Evolutionary conservation across 2,797 vertebrate genomes (phyloP), one percentile per base, ranked within the genome.

Genomic region (Phoeniculus purpureus): DNA sequence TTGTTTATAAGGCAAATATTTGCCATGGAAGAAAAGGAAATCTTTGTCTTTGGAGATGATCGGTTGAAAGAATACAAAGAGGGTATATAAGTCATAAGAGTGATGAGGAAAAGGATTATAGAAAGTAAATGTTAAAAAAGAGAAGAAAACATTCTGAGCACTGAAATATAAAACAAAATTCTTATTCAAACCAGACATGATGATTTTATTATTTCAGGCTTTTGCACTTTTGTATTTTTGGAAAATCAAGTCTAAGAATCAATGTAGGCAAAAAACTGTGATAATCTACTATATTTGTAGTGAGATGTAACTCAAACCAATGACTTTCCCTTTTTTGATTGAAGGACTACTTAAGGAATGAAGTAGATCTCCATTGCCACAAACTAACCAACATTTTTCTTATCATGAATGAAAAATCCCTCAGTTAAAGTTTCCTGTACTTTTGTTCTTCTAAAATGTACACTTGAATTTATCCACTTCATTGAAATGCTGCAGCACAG

Each of bases 1-100:
- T 74, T 84, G 7, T 75, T 91, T 81, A 81, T 66, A 51, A 91
- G 27, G 31, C 59, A 78, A 91, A 43, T 78, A 75, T 58, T 59
- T 92, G 37, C 72, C 64, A 89, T 34, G 8, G 73, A 52, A 19
- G 58, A 62, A 85, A 91, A 80, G 29, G 3, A 82, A n/a, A 11
- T 66, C 4, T 67, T 74, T 74, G 5, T 81, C 37, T 91, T 73
- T 83, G 47, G 16, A 81, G 29, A 34, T 77, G 51, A 80, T 32
- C 64, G 51, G 43, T 60, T 90, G 66, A 77, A 83, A 25, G 13
- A 54, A 3, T 82, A 25, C 34, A 56, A 58, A 18, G 87, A 66
- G 6, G 52, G 18, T 79, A 40, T 11, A 34, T n/a, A 89, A 73
- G 34, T 68, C 72, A 59, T 26, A 23, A 80, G 6, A 64, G 27